Conservation (phyloP, 1,140 invertebrate genomes). For the Brachionus manjavacas region DNA sequence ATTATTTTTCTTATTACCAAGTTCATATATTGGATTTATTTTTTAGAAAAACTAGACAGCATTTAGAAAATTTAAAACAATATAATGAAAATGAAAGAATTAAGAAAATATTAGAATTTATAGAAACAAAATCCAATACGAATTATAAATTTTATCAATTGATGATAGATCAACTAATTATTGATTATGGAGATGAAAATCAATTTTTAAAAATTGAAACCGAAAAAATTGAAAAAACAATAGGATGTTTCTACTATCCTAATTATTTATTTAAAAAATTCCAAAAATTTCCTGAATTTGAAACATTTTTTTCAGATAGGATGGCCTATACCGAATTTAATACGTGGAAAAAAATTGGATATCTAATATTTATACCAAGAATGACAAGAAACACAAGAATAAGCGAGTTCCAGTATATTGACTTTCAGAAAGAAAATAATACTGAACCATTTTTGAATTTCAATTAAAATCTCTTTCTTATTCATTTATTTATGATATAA, state of each 20-base stretch:
- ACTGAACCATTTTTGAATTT: background rate
- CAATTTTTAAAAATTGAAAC: background rate
- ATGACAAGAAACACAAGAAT: background rate
- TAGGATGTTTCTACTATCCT: background rate
- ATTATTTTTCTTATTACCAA: background rate
- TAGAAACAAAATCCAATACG: background rate
- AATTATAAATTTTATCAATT: background rate
- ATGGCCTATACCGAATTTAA: background rate
- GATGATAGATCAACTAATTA: background rate
- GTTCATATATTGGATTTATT: background rate
- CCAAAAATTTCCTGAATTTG: background rate
- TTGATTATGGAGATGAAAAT: background rate
- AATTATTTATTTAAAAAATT: background rate
- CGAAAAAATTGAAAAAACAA: background rate
- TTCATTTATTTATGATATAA: too few species aligned
- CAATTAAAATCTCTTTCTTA: too few species aligned
- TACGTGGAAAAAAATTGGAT: background rate
- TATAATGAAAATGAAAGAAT: background rate
- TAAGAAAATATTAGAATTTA: background rate
- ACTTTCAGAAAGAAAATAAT: background rate
- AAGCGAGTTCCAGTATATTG: background rate
- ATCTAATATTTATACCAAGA: background rate
- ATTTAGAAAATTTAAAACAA: background rate
- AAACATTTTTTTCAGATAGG: background rate
- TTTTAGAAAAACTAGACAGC: background rate